Conservation (phyloP, 2,113 vertebrate species). For the Daboia siamensis region DNA sequence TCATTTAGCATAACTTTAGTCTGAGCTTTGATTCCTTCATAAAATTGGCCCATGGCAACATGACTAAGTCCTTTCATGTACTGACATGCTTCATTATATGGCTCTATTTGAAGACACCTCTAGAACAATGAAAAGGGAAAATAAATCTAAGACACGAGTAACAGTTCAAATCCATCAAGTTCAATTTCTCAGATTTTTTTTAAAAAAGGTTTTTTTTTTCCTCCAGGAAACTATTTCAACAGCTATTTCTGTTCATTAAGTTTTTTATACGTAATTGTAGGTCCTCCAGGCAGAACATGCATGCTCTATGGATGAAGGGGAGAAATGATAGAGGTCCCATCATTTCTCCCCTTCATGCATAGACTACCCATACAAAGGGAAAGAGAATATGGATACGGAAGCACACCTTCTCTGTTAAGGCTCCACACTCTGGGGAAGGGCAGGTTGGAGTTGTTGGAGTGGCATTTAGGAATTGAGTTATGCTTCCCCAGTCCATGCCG, state of each 20-base stretch:
- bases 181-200: background rate
- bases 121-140: slow-evolving; percentile 50
- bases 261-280: background rate
- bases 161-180: background rate
- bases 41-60: slow-evolving; percentile 97
- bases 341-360: too few relatives aligned
- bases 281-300: background rate
- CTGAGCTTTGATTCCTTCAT: slow-evolving; percentile 97
- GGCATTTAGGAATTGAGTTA: background rate
- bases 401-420: background rate
- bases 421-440: background rate
- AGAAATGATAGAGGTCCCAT: background rate
- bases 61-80: slow-evolving; percentile 98
- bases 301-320: background rate
- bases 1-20: slow-evolving; percentile 98
- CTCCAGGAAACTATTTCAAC: background rate
- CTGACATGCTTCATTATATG: slow-evolving; percentile 96
- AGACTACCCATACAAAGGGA: background rate
- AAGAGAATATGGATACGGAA: background rate
- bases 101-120: slow-evolving; percentile 93
- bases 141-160: background rate
- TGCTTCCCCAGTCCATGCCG: background rate
- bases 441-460: background rate
- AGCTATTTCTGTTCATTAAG: background rate
- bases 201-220: background rate